Evolutionary conservation across 2,888 invertebrate genomes (phyloP), one percentile per base, ranked within the genome.

Genomic region (Anagyrus pseudococci): DNA sequence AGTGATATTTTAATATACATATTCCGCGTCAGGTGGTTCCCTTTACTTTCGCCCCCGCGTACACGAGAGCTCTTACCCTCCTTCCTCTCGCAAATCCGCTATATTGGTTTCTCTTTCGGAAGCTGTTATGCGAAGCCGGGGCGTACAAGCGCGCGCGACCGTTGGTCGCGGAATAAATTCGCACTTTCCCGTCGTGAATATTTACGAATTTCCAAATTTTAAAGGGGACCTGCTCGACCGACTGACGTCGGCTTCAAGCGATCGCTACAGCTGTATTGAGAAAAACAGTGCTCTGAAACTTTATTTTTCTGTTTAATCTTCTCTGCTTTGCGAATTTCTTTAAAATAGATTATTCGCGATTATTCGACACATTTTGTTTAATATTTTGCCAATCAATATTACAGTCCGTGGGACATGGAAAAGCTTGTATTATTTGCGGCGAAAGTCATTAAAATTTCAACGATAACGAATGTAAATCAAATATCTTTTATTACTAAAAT

Each of bases 171-270:
- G 73, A 74, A 77, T 74, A 77, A 77, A 77, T 78, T 77, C 73
- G 68, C 74, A 73, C 74, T 75, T 75, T 58, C 70, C 72, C 71
- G 43, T 73, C 71, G 72, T 72, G 72, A 74, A 75, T 73, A 75
- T 73, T 77, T 75, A 75, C 70, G 72, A 76, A 75, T 76, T 76
- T 75, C 74, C 71, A 71, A 76, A 74, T 77, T 76, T 74, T 70
- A 70, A 73, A 71, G 72, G 71, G 71, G 70, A 73, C 69, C 72
- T 67, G 69, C 69, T 63, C 68, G 66, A 65, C 68, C 68, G 70
- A 73, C 72, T 8, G 3, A 8, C 33, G 8, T 15, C 3, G 4
- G 4, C 15, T 37, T 8, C 13, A 37, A 8, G 3, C n/a, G n/a
- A n/a, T n/a, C n/a, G n/a, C n/a, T n/a, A n/a, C n/a, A n/a, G n/a